Base-by-base conservation (phyloP, 2,888 invertebrate genomes). In the Aproaerema taeniolella region DNA sequence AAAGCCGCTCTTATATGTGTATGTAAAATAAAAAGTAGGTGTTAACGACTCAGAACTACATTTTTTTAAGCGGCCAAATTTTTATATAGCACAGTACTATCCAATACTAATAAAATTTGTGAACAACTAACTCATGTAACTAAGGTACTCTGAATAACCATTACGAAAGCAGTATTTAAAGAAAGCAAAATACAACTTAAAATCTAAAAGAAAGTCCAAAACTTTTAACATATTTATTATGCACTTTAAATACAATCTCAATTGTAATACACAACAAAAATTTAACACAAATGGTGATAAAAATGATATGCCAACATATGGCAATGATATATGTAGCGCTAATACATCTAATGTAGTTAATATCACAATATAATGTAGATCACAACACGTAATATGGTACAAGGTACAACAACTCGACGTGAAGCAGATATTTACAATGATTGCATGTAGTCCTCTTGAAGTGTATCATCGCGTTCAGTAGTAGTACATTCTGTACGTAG, bases 401-500 rank as follows among this genome's bases (percentile, higher is more conserved):
- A 63, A 69, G 66, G 66, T 66, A 73, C 59, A 73, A 74, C 69
- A 71, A 59, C 54, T 54, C 72, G 58, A 67, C 68, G 70, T 66
- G 56, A 44, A 41, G 39, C 46, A 36, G 45, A 17, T 49, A 50
- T 62, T 46, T 66, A 66, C 64, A 67, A 63, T 61, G 58, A 49
- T 52, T 56, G 47, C 53, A 53, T 48, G 26, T 50, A 47, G 39
- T 45, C 45, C 43, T 58, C 58, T 57, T 63, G 58, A 42, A 35
- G 8, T 28, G 15, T 38, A 38, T 16, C 17, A 20, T 45, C 51
- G 52, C 52, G 49, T 58, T 79, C 67, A 83, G 60, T 83, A 71
- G 73, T 86, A 86, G 55, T 85, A 86, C 86, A 86, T 85, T 78
- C 75, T 83, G 71, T 86, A 86, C 49, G 80, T 82, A 50, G 86